Base-by-base conservation (phyloP, 2,797 vertebrate species). In the Sus cebifrons region DNA sequence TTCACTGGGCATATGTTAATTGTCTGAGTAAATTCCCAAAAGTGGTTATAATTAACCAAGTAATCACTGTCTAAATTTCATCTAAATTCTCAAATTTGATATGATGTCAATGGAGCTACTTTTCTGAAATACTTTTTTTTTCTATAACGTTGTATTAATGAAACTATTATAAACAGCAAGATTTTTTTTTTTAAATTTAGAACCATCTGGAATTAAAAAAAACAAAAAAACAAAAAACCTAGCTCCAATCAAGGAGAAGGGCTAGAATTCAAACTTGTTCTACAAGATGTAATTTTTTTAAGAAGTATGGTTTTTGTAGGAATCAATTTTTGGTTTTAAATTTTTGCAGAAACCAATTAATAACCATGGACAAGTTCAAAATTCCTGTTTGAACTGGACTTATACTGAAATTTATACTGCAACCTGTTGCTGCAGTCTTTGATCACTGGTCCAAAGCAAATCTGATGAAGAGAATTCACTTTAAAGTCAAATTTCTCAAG, bases 401-500 rank as follows among this genome's bases (percentile, higher is more conserved):
- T 77, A 65, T 49, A 16, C 16, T 60, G 27, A 74, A 92, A 60
- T 16, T 64, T 62, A 17, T 21, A 58, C n/a, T 58, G 18, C 13
- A 95, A 67, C 5, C 36, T 92, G 18, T 14, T 92, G 32, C 15
- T 73, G 73, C 68, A 67, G 32, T 75, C 54, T 84, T 93, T 88
- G 73, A 32, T 67, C 68, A 75, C 13, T 79, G 17, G 23, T 56
- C 23, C 40, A 89, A 0, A 21, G 68, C 15, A 78, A 87, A 95
- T 85, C 58, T 90, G 68, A 87, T 78, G 60, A 58, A 73, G 27
- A 93, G 60, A 83, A 95, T 21, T 83, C 88, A 29, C 29, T 75
- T 78, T 78, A 56, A 92, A 87, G 64, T 89, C 58, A 95, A 87
- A 75, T 74, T 93, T 92, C 49, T 25, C 20, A 62, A 86, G 12